Percentiles rank a stretch among this genome's conserved stretches.
Evolutionary conservation across 2,888 invertebrate genomes (phyloP).

Genomic region (Nomada lathburiana): DNA sequence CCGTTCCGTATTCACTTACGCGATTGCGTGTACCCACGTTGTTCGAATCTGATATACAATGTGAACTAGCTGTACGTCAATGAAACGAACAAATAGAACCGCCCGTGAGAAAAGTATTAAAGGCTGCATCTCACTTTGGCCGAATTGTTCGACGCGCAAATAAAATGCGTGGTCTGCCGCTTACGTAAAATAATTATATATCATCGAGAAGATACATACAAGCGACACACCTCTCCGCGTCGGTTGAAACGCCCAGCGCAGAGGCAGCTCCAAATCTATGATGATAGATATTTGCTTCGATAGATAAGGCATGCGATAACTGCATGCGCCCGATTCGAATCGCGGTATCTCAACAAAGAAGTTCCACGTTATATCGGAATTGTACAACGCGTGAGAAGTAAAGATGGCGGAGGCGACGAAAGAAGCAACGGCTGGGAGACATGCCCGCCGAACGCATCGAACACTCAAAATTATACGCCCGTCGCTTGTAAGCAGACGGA

Average conservation of each 20-base stretch:
- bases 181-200: neutral
- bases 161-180: no score
- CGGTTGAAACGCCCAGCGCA: constrained; percentile 43
- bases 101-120: neutral
- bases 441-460: neutral
- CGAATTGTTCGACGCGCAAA: no score
- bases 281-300: constrained; percentile 61
- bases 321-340: constrained; percentile 41
- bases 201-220: neutral
- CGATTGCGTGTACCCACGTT: no score
- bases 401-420: constrained; percentile 42
- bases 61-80: no score
- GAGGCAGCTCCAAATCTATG: constrained; percentile 36
- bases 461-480: neutral
- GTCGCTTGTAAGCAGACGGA: no score
- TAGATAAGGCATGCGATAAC: constrained; percentile 65
- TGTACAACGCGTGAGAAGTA: constrained; percentile 3
- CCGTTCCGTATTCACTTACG: neutral
- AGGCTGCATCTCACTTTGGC: no score
- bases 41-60: neutral
- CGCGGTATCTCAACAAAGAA: constrained; percentile 38
- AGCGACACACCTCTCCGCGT: constrained; percentile 39
- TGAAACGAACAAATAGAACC: neutral
- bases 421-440: neutral
- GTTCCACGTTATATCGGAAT: constrained; percentile 33